These are phyloP conservation scores for Rugalucina vietnamica DNA, from an alignment of 2,888 invertebrate species.

Conservation along the genomic window DNA sequence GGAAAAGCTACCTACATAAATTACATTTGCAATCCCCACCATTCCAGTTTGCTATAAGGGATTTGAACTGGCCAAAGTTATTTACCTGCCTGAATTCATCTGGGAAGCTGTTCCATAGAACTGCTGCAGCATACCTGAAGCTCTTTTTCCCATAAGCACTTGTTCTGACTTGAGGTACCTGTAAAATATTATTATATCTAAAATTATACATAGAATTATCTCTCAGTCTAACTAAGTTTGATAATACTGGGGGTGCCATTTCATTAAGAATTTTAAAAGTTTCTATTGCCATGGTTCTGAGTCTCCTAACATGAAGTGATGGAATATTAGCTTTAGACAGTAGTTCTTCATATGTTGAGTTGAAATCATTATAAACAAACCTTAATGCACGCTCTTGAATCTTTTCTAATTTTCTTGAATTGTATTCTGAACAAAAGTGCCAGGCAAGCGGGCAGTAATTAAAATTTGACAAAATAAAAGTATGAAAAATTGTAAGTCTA, in stretches of 20 bases:
- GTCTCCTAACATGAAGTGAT: not conserved
- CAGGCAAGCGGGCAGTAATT: slow-evolving; percentile 36
- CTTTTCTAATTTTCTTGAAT: slow-evolving; percentile 13
- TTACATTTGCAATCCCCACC: not conserved
- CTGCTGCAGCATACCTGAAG: slow-evolving; percentile 15
- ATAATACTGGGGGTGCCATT: not conserved
- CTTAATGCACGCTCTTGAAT: slow-evolving; percentile 20
- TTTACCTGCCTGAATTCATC: slow-evolving; percentile 10
- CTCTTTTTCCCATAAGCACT: slow-evolving; percentile 10
- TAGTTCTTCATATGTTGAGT: slow-evolving; percentile 3
- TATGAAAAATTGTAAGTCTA: slow-evolving; percentile 31
- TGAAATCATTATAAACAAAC: slow-evolving; percentile 15
- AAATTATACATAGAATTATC: slow-evolving; percentile 10
- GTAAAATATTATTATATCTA: slow-evolving; percentile 18
- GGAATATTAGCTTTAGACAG: not conserved
- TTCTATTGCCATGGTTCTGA: not conserved
- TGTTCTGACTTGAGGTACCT: slow-evolving; percentile 17
- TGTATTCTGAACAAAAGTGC: slow-evolving; percentile 17
- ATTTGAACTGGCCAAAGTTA: not conserved
- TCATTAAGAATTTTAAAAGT: slow-evolving; percentile 10
- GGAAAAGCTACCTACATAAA: too few relatives aligned
- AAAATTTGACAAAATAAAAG: slow-evolving; percentile 36
- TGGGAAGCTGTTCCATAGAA: slow-evolving; percentile 17
- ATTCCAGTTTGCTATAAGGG: slow-evolving; percentile 18
- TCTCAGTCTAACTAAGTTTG: not conserved